Conservation (phyloP, 2,797 vertebrate genomes). For the Tarsius wallacei region DNA sequence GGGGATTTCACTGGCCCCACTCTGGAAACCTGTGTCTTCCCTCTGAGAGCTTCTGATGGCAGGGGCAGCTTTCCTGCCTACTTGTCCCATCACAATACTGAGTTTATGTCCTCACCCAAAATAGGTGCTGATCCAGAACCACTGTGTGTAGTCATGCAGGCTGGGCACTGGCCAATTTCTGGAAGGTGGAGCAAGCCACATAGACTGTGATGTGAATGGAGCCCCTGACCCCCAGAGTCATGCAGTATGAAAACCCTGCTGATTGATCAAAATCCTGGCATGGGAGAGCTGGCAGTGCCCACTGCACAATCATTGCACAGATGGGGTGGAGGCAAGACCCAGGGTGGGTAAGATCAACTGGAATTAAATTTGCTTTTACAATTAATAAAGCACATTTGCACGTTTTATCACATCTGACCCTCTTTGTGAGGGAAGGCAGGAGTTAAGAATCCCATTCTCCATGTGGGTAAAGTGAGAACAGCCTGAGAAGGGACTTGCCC, state of each 20-base stretch:
- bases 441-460: background rate
- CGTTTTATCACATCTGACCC: background rate
- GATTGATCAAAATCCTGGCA: background rate
- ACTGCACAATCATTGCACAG: rapidly evolving
- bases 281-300: background rate
- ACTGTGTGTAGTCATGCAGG: background rate
- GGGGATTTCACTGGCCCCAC: background rate
- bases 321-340: background rate
- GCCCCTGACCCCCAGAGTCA: rapidly evolving
- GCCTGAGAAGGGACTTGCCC: background rate
- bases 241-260: background rate
- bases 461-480: background rate
- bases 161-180: background rate
- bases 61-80: background rate
- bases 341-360: background rate
- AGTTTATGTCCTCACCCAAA: background rate
- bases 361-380: background rate
- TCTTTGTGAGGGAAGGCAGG: background rate
- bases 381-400: background rate
- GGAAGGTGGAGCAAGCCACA: rapidly evolving
- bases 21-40: background rate
- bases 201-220: background rate
- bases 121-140: background rate
- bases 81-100: rapidly evolving
- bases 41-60: background rate